Base-by-base conservation (phyloP, 1,140 invertebrate species). In the Tetragnatha versicolor region DNA sequence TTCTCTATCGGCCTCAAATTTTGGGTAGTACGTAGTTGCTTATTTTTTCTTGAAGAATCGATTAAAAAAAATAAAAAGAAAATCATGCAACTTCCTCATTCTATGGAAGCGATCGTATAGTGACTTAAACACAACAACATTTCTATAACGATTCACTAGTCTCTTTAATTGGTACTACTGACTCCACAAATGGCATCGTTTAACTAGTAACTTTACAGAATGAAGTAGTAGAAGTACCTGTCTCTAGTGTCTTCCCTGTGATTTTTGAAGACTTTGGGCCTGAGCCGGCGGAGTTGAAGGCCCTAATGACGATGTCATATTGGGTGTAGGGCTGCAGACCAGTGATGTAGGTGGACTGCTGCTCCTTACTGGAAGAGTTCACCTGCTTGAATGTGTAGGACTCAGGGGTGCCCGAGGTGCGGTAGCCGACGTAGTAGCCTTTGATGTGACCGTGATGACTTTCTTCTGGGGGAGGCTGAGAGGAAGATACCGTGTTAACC, bases 231-330 rank as follows among this genome's bases (percentile, higher is more conserved):
- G 51, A 79, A 37, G 66, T 60, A 79, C 77, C 77, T 65, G 70
- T 70, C 77, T 82, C 76, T 42, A 83, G 58, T 12, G 83, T 84
- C 68, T 84, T 84, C 14, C 85, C 85, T 3, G 82, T 82, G 3
- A 84, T 80, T 69, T 86, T 84, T 0, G 83, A 82, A 6, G 85
- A 86, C 7, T 82, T 80, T 1, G 87, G 87, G 68, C 87, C 86
- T 20, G 83, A 81, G 6, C 87, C 87, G 80, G 94, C 89, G 49
- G 69, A 65, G 9, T 89, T 89, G 79, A 85, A 88, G 10, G 87
- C 88, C 80, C 88, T 87, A 10, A 89, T 85, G 37, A 88, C 85
- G 12, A 89, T 82, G 0, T 81, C 81, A 80, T 89, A 89, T 65
- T 86, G 84, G 7, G 87, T 88, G 25, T 79, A 55, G 39, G 79